Base-by-base conservation (phyloP, 2,113 vertebrate genomes). In the Pelecanoides urinatrix region DNA sequence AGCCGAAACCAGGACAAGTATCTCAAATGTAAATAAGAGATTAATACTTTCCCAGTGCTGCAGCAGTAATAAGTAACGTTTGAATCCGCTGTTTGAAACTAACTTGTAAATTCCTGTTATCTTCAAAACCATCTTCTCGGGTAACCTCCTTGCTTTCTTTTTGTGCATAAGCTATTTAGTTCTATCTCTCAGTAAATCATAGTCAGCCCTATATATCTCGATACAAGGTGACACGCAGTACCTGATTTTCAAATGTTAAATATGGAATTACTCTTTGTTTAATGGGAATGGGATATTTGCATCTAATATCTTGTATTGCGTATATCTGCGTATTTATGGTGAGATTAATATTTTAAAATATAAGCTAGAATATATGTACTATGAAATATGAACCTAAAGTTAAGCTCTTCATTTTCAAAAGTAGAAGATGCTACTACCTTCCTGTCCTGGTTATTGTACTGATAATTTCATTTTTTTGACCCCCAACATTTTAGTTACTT, bases 381-480 rank as follows among this genome's bases (percentile, higher is more conserved):
- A 3, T 59, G 74, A 78, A 74, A 47, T 42, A 56, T 1, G 5
- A 82, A 15, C 32, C 27, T 85, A 62, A 80, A 58, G 4, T 76
- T 72, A 52, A 86, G 8, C 16, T 80, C 40, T 47, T 73, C 40
- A 53, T 47, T 96, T 79, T 80, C 26, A 50, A 36, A 92, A 73
- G 20, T 3, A 30, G 62, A 30, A 11, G 14, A 11, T 21, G 1
- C 38, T 84, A 26, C 18, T 71, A 29, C 5, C 20, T 29, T 80
- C 11, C 16, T 65, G 13, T 56, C 29, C 27, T 76, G 34, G 10
- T 77, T 83, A n/a, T 32, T 27, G 2, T 32, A 52, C 16, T 52
- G 8, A 13, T 53, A 13, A 71, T 78, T 74, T 84, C 1, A 22
- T 58, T 71, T 19, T 13, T 1, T 4, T 1, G 1, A 5, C 3